Evolutionary conservation across 1,140 invertebrate genomes (phyloP), one percentile per base, ranked within the genome.

Genomic region (Sitobion miscanthi): DNA sequence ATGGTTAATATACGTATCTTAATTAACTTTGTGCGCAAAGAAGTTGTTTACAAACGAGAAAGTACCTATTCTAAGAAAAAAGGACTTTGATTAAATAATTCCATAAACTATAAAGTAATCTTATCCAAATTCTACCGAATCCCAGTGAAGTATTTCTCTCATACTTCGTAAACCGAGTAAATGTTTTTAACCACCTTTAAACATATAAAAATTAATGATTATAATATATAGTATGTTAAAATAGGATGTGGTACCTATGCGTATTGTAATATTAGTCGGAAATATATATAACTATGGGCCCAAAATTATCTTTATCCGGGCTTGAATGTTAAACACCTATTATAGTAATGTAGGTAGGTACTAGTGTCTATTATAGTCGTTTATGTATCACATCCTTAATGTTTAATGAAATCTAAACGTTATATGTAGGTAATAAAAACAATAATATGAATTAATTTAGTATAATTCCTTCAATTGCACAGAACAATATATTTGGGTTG

Each of bases 31-130:
- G 42, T 1, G 45, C 4, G 14, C 45, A 47, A 45, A 47, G 17
- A n/a, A 87, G 85, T 47, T 47, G 85, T 7, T 87, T 87, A 49
- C 85, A 87, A 87, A 87, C 42, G 25, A 47, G 85, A 87, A 49
- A 1, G 17, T n/a, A 83, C 14, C 6, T 77, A 83, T 25, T 14
- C 83, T 42, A 47, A 25, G 45, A 47, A 87, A 69, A 77, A n/a
- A 77, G 30, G 62, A 77, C 30, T 69, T 30, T 77, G 38, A 42
- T 82, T 17, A 38, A 82, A 82, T 82, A 82, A 82, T 82, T 82
- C 35, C 11, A 2, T 42, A 42, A 42, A 42, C 45, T 9, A 35
- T 45, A 52, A 88, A 88, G 52, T 88, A 35, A 88, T 52, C 45
- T 20, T n/a, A 47, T 49, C 30, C 30, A 87, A 49, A 52, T 49